Evolutionary conservation across 2,797 vertebrate genomes (phyloP).

Genomic region (Adelosebastes latens): DNA sequence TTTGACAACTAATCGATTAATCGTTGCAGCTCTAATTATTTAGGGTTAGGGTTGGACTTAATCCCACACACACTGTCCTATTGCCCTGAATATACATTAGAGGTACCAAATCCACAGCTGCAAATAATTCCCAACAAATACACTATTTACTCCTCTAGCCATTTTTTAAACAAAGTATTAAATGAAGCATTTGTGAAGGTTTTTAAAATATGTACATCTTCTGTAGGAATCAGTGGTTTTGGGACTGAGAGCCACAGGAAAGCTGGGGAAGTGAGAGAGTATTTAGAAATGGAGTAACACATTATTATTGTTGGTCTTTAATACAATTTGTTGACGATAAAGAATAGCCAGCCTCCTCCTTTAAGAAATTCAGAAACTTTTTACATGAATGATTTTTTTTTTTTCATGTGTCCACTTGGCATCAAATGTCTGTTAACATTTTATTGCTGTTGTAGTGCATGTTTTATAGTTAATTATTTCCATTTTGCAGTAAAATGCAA

Average conservation of each 20-base stretch:
- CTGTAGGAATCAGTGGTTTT: background rate
- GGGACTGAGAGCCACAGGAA: background rate
- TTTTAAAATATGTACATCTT: background rate
- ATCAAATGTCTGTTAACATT: background rate
- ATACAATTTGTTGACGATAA: background rate
- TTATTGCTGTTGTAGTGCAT: background rate
- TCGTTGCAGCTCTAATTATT: too few species aligned
- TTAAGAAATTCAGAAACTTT: background rate
- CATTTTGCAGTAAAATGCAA: background rate
- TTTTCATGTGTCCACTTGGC: background rate
- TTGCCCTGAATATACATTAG: background rate
- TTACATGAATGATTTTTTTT: background rate
- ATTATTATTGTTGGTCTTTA: background rate
- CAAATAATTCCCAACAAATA: background rate
- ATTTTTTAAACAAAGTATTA: background rate
- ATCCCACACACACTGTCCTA: background rate
- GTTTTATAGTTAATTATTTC: constrained; percentile 5
- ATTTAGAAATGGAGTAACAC: background rate
- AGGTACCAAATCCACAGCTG: background rate
- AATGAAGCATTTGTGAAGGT: background rate
- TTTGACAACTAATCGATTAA: too few species aligned
- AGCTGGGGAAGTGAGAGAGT: background rate
- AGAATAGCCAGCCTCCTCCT: background rate
- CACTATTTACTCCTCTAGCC: background rate
- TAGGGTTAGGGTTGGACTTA: too few species aligned